phyloP scores from a whole-genome alignment of 2,797 vertebrate genomes.

The Pelochelys cantorii region DNA sequence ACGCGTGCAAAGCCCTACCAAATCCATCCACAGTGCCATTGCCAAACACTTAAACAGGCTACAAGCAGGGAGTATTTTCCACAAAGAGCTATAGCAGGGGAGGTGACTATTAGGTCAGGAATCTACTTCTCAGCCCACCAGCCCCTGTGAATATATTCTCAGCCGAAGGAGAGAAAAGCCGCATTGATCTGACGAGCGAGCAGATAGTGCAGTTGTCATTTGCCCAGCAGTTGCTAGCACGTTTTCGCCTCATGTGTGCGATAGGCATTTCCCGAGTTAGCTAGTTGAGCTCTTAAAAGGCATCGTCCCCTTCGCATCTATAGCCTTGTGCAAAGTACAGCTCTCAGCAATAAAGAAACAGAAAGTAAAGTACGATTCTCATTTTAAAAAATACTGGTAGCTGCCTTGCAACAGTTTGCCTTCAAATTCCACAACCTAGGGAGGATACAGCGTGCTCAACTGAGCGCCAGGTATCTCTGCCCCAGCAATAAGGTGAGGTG shows the following conservation, averaged over 20 bases:
- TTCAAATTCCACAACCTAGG: neutral
- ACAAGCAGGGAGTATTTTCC: constrained; percentile 75
- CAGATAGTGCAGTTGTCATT: constrained; percentile 74
- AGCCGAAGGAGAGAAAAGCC: constrained; percentile 77
- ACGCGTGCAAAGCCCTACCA: constrained; percentile 73
- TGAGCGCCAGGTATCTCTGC: neutral
- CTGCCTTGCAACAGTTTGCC: neutral
- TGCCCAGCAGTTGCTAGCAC: constrained; percentile 75
- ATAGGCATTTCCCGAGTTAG: constrained; percentile 66
- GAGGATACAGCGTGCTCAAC: neutral
- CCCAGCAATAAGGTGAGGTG: neutral
- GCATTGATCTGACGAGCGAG: constrained; percentile 76
- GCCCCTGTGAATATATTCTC: constrained; percentile 76
- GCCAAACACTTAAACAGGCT: constrained; percentile 78
- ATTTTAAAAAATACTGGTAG: neutral
- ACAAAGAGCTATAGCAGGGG: constrained; percentile 74
- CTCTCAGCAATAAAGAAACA: neutral
- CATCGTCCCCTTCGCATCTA: constrained; percentile 49
- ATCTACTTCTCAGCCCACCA: constrained; percentile 78
- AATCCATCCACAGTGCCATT: constrained; percentile 76
- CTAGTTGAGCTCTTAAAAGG: constrained; percentile 62
- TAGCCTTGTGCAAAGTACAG: neutral
- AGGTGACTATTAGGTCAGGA: constrained; percentile 75
- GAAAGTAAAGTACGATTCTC: neutral
- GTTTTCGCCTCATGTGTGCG: constrained; percentile 67